phyloP scores from a whole-genome alignment of 2,888 invertebrate genomes.

The Nomada ruficornis region DNA sequence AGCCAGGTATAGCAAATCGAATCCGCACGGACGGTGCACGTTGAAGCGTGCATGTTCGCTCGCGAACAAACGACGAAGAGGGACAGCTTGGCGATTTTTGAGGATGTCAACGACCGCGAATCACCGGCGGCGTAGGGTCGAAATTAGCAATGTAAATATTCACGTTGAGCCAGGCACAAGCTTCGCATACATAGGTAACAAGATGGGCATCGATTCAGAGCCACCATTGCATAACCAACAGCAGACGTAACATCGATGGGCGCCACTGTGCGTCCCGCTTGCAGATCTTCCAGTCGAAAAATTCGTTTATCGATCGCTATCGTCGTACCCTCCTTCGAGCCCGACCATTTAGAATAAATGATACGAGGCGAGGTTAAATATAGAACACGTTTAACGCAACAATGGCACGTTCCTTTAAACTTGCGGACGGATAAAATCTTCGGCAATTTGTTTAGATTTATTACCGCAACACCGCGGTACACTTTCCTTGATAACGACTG shows the following conservation, averaged over 20 bases:
- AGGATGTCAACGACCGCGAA: conserved; percentile 49
- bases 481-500: too few relatives aligned
- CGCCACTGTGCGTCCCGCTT: conserved; percentile 3
- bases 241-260: conserved; percentile 32
- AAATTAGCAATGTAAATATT: conserved; percentile 68
- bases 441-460: too few relatives aligned
- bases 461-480: too few relatives aligned
- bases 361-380: too few relatives aligned
- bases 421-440: too few relatives aligned
- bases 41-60: not conserved
- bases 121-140: conserved; percentile 47
- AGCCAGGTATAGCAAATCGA: not conserved
- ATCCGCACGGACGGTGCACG: not conserved
- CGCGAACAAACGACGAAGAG: not conserved
- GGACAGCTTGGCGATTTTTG: conserved; percentile 30
- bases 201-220: conserved; percentile 55
- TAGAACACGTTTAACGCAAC: too few relatives aligned
- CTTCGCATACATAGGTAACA: conserved; percentile 55
- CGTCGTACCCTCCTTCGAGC: not conserved
- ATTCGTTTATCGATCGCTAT: conserved; percentile 28
- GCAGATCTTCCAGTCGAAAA: conserved; percentile 14
- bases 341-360: conserved; percentile 4
- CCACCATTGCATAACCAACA: conserved; percentile 55
- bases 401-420: too few relatives aligned
- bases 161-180: conserved; percentile 50